phyloP scores from a whole-genome alignment of 2,888 invertebrate genomes.

The Heliothis peltigera region DNA sequence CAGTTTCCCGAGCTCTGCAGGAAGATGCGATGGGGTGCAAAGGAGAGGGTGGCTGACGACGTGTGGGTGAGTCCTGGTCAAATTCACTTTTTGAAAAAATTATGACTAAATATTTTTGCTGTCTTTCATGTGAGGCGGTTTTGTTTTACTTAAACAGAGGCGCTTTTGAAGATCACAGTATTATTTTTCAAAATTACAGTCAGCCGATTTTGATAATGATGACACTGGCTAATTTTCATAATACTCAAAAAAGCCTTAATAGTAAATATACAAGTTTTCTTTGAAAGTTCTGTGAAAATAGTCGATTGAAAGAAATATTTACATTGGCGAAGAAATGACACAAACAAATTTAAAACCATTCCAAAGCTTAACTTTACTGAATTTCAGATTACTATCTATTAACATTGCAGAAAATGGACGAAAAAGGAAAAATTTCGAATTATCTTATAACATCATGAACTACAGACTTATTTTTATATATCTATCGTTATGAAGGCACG shows the following conservation, averaged over 20 bases:
- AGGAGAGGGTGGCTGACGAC: constrained; percentile 60
- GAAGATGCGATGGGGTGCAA: constrained; percentile 65
- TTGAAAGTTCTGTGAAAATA: background rate
- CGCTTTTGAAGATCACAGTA: too few species aligned
- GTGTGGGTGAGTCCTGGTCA: constrained; percentile 72
- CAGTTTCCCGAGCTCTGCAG: constrained; percentile 71
- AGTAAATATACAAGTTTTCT: background rate
- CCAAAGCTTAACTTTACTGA: too few species aligned
- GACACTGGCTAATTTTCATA: background rate
- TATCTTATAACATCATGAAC: background rate
- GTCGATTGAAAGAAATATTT: too few species aligned
- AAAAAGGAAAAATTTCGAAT: too few species aligned
- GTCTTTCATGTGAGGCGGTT: too few species aligned
- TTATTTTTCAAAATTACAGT: background rate
- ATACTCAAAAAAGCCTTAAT: background rate
- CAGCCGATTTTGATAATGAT: background rate
- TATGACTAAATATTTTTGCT: background rate
- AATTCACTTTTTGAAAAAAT: background rate
- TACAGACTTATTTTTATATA: constrained; percentile 5
- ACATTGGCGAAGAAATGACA: background rate
- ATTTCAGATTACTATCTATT: too few species aligned
- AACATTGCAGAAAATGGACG: too few species aligned
- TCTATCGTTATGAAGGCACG: constrained; percentile 1
- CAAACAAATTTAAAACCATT: too few species aligned
- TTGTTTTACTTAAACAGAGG: background rate